Percentiles rank a stretch among this genome's conserved stretches.
Evolutionary conservation across 2,888 invertebrate genomes (phyloP).

Genomic region (Coremacera marginata): DNA sequence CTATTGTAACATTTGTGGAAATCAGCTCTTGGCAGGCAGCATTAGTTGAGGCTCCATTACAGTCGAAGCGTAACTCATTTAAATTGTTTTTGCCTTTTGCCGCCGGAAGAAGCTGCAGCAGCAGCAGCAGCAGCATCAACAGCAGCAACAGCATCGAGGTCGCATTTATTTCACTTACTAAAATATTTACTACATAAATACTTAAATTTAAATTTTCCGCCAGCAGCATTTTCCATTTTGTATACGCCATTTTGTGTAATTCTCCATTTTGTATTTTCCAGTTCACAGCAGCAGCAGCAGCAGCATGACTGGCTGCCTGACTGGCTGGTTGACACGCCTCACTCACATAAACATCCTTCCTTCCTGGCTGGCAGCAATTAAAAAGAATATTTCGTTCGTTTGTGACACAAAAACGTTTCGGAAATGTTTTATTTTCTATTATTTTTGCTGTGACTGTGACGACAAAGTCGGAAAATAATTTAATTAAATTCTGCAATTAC

Average conservation of each 20-base stretch:
- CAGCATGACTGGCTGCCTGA: background rate
- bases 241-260: background rate
- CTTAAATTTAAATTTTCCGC: constrained; percentile 30
- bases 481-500: constrained; percentile 30
- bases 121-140: constrained; percentile 15
- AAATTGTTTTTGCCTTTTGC: constrained; percentile 23
- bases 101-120: background rate
- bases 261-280: constrained; percentile 1
- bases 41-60: constrained; percentile 15
- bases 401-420: constrained; percentile 30
- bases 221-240: constrained; percentile 5
- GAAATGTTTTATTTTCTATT: constrained; percentile 3
- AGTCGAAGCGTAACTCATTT: constrained; percentile 23
- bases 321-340: constrained; percentile 19
- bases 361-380: constrained; percentile 28
- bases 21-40: constrained; percentile 27
- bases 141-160: constrained; percentile 29
- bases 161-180: constrained; percentile 32
- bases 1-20: constrained; percentile 16
- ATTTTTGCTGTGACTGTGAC: background rate
- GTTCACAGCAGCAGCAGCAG: background rate
- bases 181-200: constrained; percentile 35
- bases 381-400: constrained; percentile 31
- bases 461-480: constrained; percentile 12
- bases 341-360: constrained; percentile 24